Evolutionary conservation across 2,888 invertebrate species (phyloP).

Genomic region (Anthophora plumipes): DNA sequence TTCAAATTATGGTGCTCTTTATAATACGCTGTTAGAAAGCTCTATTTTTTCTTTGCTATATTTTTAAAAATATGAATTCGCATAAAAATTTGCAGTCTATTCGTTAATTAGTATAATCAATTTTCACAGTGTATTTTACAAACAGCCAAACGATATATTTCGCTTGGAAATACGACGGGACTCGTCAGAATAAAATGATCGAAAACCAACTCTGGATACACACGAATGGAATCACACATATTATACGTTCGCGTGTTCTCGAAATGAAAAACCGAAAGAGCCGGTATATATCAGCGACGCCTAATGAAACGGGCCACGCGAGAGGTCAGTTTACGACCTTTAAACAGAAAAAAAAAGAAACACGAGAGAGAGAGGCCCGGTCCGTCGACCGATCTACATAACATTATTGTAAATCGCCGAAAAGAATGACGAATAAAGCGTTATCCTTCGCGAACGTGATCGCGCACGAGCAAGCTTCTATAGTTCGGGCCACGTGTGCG

Average conservation of each 20-base stretch:
- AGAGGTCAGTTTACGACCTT: constrained; percentile 47
- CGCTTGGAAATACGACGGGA: not conserved
- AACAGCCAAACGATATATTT: too few species aligned
- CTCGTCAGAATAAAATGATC: not conserved
- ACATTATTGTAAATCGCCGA: constrained; percentile 1
- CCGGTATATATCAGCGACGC: constrained; percentile 17
- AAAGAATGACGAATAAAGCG: constrained; percentile 25
- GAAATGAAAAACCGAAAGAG: constrained; percentile 18
- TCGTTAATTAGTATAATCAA: too few species aligned
- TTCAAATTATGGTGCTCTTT: too few species aligned
- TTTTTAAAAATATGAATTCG: too few species aligned
- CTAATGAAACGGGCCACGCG: constrained; percentile 28
- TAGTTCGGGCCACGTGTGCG: constrained; percentile 46
- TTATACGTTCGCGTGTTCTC: constrained; percentile 5
- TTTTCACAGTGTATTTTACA: too few species aligned
- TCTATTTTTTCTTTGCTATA: too few species aligned
- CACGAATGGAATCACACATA: not conserved
- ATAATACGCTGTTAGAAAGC: too few species aligned
- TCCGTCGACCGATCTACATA: constrained; percentile 34
- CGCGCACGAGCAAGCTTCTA: constrained; percentile 4
- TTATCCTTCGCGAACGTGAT: constrained; percentile 23
- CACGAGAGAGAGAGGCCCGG: constrained; percentile 29
- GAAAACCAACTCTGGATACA: not conserved
- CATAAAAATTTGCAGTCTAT: too few species aligned
- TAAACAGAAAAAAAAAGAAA: constrained; percentile 36